Evolutionary conservation across 2,888 invertebrate genomes (phyloP), one percentile per base, ranked within the genome.

Genomic region (Cataglyphis altisquamis): DNA sequence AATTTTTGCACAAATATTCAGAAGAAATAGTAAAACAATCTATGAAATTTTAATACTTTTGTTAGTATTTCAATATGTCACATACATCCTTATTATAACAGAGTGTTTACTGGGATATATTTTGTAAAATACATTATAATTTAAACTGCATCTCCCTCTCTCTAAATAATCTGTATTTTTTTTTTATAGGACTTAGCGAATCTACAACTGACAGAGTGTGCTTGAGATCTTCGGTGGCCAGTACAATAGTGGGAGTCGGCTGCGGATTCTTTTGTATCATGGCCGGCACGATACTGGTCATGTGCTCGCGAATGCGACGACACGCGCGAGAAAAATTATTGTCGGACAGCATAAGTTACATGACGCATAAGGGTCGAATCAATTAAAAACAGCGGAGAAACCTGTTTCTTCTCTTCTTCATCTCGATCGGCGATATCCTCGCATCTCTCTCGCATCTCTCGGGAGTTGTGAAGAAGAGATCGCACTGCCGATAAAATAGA

Each of bases 291-390:
- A 95, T 98, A 36, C 95, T 98, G 88, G 97, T 97, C 0, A 97
- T 98, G 83, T 98, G 98, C 92, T 96, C 97, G 18, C 96, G 97
- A 86, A 96, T 98, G 95, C 96, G 97, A 86, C 96, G 96, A 87
- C 94, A 94, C 25, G 94, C 94, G 9, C 91, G 94, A 41, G 94
- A 95, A 75, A 95, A 95, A 84, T 88, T 95, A 18, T 88, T 95
- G 36, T 94, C 94, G 32, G 94, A 94, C 88, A 95, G 94, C 89
- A 94, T 95, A 91, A 94, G 94, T 87, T 95, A 94, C 89, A 94
- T 95, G 94, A 94, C 94, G 45, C 94, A 95, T 89, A 94, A 95
- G 84, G 94, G 94, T 74, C 91, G 94, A 84, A 95, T 94, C 87
- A 95, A 95, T 84, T 95, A 93, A 90, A 45, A 70, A 48, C 84